A percentile compares a stretch with the other conserved stretches of the same genome.
Conservation (phyloP, 2,797 vertebrate species). For the Neosilurus mollespiculum region DNA sequence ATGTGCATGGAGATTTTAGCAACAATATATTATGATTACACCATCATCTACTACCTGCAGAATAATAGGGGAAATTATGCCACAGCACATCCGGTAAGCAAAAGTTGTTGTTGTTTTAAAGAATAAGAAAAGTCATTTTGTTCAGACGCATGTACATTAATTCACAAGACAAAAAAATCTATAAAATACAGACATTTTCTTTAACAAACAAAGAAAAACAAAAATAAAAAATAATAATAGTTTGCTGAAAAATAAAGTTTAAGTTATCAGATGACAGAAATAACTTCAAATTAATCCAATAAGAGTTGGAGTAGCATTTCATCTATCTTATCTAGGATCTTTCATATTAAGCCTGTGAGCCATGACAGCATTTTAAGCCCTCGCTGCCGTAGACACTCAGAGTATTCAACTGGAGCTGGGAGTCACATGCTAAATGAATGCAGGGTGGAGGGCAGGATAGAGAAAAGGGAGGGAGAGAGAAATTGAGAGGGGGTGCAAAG, state of each 20-base stretch:
- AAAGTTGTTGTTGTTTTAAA: background rate
- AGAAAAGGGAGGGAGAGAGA: slow-evolving; percentile 1
- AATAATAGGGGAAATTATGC: background rate
- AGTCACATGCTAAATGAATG: slow-evolving; percentile 42
- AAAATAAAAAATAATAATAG: too few relatives aligned
- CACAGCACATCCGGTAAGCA: background rate
- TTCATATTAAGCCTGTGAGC: slow-evolving; percentile 31
- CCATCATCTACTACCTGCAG: background rate
- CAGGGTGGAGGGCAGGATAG: slow-evolving; percentile 18
- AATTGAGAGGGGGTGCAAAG: background rate
- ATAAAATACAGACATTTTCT: background rate
- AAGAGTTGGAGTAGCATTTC: background rate
- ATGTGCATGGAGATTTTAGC: background rate
- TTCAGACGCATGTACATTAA: background rate
- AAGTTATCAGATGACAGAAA: background rate
- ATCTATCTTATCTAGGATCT: background rate
- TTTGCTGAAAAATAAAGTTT: background rate
- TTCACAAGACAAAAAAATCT: background rate
- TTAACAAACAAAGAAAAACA: background rate
- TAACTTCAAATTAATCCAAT: background rate
- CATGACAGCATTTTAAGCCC: slow-evolving; percentile 36
- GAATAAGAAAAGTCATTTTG: slow-evolving; percentile 1
- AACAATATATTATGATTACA: background rate
- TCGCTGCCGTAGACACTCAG: slow-evolving; percentile 16
- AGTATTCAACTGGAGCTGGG: slow-evolving; percentile 40